Evolutionary conservation across 2,113 vertebrate genomes (phyloP).

Genomic region (Philantomba maxwellii): DNA sequence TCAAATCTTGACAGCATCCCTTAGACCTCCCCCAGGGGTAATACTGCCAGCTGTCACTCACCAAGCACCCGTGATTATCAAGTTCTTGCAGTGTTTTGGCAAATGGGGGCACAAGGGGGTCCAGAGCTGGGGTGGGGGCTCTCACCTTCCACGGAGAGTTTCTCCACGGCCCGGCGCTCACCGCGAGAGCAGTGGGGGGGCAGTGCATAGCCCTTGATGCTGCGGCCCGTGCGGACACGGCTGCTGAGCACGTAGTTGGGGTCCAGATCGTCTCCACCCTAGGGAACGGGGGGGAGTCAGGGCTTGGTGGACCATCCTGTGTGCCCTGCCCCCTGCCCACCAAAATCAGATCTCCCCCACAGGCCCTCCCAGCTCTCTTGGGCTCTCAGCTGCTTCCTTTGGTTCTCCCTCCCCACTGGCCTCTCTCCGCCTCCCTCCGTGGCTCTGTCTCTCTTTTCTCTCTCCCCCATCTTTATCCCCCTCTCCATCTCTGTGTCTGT

Average conservation of each 20-base stretch:
- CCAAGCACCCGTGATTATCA: neutral
- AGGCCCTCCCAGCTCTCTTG: neutral
- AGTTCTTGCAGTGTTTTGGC: neutral
- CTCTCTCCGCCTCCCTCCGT: neutral
- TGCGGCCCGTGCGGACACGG: conserved; percentile 92
- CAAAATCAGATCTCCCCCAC: rapidly evolving
- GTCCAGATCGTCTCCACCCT: conserved; percentile 94
- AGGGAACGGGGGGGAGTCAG: neutral
- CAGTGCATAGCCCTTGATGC: conserved; percentile 93
- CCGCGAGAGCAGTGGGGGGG: conserved; percentile 94
- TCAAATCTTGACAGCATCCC: neutral
- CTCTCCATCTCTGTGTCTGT: neutral
- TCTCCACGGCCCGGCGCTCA: conserved; percentile 89
- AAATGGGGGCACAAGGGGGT: rapidly evolving
- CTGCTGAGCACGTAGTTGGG: conserved; percentile 92
- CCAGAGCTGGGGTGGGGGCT: neutral
- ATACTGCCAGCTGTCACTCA: neutral
- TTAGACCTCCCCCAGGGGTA: neutral
- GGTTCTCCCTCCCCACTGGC: neutral
- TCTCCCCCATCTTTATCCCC: neutral
- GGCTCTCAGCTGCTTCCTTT: neutral
- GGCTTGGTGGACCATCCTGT: neutral
- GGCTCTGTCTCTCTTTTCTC: neutral
- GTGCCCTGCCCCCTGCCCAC: neutral
- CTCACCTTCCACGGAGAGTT: conserved; percentile 88